Evolutionary conservation across 2,888 invertebrate genomes (phyloP).

Genomic region (Metellina segmentata): DNA sequence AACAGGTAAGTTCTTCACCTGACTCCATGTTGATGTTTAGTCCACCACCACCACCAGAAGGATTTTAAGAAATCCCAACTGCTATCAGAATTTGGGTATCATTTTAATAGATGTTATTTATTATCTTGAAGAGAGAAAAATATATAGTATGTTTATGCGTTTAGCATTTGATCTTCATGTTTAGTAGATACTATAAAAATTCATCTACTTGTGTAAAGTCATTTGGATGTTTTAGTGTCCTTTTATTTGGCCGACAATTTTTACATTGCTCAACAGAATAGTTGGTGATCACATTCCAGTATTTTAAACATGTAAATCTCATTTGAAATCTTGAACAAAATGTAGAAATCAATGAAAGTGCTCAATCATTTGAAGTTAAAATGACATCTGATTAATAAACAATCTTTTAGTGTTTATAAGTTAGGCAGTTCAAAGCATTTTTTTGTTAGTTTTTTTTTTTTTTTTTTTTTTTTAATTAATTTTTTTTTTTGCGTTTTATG

Average conservation of each 20-base stretch:
- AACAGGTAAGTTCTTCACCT: conserved; percentile 76
- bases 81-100: not conserved
- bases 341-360: no score
- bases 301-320: no score
- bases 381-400: no score
- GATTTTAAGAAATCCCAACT: conserved; percentile 52
- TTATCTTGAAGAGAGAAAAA: not conserved
- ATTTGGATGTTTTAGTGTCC: not conserved
- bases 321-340: no score
- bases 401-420: no score
- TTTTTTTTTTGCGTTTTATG: no score
- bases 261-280: not conserved
- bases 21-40: conserved; percentile 76
- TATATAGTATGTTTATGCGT: not conserved
- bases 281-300: not conserved
- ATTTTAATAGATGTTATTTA: not conserved
- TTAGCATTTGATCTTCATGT: not conserved
- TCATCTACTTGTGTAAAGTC: not conserved
- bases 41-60: conserved; percentile 76
- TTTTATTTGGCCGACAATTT: not conserved
- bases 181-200: not conserved
- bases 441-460: no score
- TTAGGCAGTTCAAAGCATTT: no score
- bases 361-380: no score
- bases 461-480: no score